phyloP scores from a whole-genome alignment of 2,888 invertebrate species.

The Brachycybe producta region DNA sequence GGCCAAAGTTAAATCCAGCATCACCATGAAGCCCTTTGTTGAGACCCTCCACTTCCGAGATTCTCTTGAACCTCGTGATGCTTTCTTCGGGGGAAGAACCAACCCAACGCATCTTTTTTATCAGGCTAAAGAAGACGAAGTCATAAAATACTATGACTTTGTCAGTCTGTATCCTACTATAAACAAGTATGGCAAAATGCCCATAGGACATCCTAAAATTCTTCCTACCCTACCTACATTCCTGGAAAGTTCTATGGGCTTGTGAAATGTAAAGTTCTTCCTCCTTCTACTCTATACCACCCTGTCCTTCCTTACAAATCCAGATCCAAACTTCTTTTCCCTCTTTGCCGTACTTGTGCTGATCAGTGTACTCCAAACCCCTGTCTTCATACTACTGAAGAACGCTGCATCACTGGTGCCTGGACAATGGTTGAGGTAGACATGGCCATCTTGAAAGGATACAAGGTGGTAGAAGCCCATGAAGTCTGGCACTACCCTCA shows the following conservation, averaged over 20 bases:
- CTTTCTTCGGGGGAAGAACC: constrained; percentile 26
- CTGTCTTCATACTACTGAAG: neutral
- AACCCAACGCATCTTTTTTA: constrained; percentile 24
- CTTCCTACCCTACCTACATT: neutral
- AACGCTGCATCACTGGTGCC: neutral
- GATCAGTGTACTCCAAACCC: neutral
- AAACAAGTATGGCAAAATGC: constrained; percentile 24
- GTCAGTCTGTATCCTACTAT: constrained; percentile 26
- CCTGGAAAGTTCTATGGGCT: neutral
- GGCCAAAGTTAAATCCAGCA: constrained; percentile 18
- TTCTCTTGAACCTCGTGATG: constrained; percentile 25
- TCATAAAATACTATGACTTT: constrained; percentile 25
- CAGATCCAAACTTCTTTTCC: neutral
- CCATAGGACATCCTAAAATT: constrained; percentile 24
- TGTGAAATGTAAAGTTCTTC: constrained; percentile 12
- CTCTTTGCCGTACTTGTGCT: neutral
- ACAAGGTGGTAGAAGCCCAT: neutral
- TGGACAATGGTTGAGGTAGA: constrained; percentile 8
- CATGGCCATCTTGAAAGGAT: neutral
- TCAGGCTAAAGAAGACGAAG: constrained; percentile 20
- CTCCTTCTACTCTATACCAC: neutral
- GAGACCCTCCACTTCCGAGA: constrained; percentile 12
- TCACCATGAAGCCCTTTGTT: constrained; percentile 5
- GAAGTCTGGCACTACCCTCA: constrained; percentile 8
- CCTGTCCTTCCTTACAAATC: neutral